These are phyloP conservation scores for Scolopax mira DNA, from an alignment of 2,113 vertebrate genomes.

Conservation along the genomic window DNA sequence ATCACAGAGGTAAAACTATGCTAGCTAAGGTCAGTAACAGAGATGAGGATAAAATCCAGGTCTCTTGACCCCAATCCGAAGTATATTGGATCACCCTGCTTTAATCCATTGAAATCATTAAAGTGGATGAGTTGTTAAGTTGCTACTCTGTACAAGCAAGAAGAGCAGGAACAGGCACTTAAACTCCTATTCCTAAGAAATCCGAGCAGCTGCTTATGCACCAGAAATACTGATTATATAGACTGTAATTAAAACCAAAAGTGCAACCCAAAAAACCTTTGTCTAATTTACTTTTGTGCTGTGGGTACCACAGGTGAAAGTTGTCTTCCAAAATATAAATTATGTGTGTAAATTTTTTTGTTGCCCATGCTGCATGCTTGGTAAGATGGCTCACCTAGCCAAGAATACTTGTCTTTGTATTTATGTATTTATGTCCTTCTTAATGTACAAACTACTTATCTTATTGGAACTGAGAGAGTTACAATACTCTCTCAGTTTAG, in stretches of 20 bases:
- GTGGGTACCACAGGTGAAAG: neutral
- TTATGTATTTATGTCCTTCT: neutral
- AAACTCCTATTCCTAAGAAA: too few relatives aligned
- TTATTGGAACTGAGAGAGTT: neutral
- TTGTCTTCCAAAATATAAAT: neutral
- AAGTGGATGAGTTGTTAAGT: neutral
- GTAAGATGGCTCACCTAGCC: neutral
- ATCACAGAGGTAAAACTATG: neutral
- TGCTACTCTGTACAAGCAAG: neutral
- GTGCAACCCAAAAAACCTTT: neutral
- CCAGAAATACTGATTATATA: neutral
- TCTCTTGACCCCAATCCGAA: neutral
- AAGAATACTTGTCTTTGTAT: neutral
- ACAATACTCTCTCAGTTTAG: too few relatives aligned
- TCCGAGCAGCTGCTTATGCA: neutral
- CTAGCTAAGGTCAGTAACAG: neutral
- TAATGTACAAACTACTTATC: rapidly evolving
- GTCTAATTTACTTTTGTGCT: neutral
- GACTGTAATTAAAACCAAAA: neutral
- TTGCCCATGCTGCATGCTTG: neutral
- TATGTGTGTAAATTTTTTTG: neutral
- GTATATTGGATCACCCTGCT: neutral
- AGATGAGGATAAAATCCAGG: neutral
- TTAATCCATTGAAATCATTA: neutral
- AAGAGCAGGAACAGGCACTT: neutral